Conservation (phyloP, 2,888 invertebrate species). For the Rhamnusium bicolor region DNA sequence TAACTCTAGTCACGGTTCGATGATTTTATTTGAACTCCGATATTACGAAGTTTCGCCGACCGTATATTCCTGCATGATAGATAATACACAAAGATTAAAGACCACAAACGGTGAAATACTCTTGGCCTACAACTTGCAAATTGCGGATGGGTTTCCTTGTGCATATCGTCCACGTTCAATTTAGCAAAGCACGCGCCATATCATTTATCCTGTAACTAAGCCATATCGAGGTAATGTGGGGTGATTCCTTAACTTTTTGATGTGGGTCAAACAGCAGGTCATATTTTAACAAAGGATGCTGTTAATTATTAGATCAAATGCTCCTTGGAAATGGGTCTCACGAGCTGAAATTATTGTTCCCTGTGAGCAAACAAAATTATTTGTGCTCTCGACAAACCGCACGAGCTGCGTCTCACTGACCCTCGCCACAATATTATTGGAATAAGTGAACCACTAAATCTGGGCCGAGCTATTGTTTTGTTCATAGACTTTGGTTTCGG, state of each 20-base stretch:
- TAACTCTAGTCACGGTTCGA: too few relatives aligned
- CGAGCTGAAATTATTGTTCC: background rate
- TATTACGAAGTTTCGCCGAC: background rate
- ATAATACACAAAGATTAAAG: constrained; percentile 17
- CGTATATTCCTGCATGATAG: background rate
- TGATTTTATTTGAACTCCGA: too few relatives aligned
- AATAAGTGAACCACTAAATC: constrained; percentile 10
- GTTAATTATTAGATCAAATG: constrained; percentile 20
- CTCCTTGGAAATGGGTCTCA: constrained; percentile 10
- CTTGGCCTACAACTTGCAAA: constrained; percentile 4
- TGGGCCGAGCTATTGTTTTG: background rate
- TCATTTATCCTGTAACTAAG: background rate
- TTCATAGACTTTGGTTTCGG: background rate
- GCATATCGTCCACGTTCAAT: constrained; percentile 15
- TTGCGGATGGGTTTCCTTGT: constrained; percentile 1
- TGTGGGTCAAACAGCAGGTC: constrained; percentile 15
- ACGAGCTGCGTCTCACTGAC: background rate
- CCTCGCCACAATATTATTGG: background rate
- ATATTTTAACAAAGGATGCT: constrained; percentile 13
- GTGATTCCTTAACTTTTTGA: constrained; percentile 22
- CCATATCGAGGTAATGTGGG: background rate
- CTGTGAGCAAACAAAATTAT: constrained; percentile 1
- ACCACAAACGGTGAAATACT: constrained; percentile 5
- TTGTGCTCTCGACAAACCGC: background rate
- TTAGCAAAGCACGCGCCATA: constrained; percentile 17